Evolutionary conservation across 2,113 vertebrate genomes (phyloP).

Genomic region (Pyrgilauda ruficollis): DNA sequence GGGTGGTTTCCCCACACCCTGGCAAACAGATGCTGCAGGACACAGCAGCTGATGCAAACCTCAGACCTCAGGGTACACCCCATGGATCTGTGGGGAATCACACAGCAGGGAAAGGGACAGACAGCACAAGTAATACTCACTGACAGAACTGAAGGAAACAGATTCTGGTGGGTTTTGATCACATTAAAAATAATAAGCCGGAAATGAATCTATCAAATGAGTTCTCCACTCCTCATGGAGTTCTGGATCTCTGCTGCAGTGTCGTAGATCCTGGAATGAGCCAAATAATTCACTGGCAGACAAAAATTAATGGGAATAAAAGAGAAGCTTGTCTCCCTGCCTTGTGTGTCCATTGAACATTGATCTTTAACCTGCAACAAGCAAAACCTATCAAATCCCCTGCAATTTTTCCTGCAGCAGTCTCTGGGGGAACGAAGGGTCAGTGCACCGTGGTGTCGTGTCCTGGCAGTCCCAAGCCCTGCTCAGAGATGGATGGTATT

Average conservation of each 20-base stretch:
- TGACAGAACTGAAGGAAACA: not conserved
- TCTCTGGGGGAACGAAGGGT: not conserved
- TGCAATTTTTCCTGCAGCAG: not conserved
- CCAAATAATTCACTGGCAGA: not conserved
- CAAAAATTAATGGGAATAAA: not conserved
- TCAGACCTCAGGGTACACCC: not conserved
- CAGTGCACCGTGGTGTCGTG: not conserved
- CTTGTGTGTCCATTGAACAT: not conserved
- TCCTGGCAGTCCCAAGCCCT: not conserved
- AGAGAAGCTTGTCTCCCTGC: not conserved
- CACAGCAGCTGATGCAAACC: not conserved
- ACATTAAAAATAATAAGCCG: not conserved
- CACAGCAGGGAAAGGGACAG: not conserved
- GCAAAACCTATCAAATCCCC: not conserved
- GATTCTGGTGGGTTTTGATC: not conserved
- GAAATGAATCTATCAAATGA: not conserved
- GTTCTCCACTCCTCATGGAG: not conserved
- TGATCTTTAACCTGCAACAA: constrained; percentile 40
- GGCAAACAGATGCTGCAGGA: not conserved
- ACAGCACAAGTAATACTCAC: not conserved
- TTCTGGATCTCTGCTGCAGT: not conserved
- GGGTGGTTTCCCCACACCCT: too few relatives aligned
- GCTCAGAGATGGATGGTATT: not conserved
- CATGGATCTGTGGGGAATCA: not conserved
- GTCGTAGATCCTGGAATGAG: not conserved